Base-by-base conservation (phyloP, 2,113 vertebrate genomes). In the Mirounga angustirostris region DNA sequence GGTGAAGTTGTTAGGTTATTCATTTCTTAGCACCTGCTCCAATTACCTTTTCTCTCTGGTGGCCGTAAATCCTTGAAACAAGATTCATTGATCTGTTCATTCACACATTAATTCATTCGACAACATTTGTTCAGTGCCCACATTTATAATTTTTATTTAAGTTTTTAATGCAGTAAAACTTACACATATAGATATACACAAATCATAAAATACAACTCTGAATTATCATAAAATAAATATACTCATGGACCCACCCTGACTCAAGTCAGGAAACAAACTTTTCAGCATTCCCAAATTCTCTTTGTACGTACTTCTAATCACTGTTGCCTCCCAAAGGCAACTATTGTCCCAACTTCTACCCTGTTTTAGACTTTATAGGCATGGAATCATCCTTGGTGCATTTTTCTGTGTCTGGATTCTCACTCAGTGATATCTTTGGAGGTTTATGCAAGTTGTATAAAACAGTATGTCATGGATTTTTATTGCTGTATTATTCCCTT, bases 1-100 rank as follows among this genome's bases (percentile, higher is more conserved):
- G 91, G 94, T 92, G 95, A 98, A 90, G 58, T 82, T 94, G 56
- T 96, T 97, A 69, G 79, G 59, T 91, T 97, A 93, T 94, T 97
- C 88, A 97, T 97, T 95, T 95, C 87, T 92, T 97, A 94, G 69
- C 84, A 97, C 84, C 90, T 94, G 94, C 52, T 92, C 84, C 40
- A 3, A 0, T 59, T 96, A 86, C 81, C 80, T 92, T 96, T 92
- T 95, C 83, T 96, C 87, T 95, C 76, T 56, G 83, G 90, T 92
- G 90, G 69, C 76, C 82, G 65, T 97, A 98, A 98, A 97, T 97
- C 43, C 69, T 88, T 90, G 59, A 97, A 98, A 96, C 88, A 95
- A 97, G 97, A 97, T 92, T 97, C 92, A 98, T 85, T 65, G 94
- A 97, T 96, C 76, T 94, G 58, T 83, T 94, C 87, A 65, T 86